Base-by-base conservation (phyloP, 23 tunicate genomes). In the Ciona savignyi region DNA sequence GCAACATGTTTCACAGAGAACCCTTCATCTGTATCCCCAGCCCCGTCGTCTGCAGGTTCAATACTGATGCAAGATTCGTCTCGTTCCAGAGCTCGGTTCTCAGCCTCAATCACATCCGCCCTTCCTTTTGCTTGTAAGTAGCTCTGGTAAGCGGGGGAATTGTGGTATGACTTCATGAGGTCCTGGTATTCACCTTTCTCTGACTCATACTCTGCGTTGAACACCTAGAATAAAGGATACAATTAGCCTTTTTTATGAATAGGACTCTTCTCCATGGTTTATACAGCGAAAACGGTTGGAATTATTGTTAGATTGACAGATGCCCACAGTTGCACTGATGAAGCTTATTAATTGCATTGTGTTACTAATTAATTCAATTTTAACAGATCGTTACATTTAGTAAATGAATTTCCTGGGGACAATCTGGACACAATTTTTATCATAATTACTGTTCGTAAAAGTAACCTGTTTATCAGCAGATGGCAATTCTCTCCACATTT, bases 401-500 rank as follows among this genome's bases (percentile, higher is more conserved):
- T 42, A 42, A 42, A 15, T 42, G 15, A 42, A 42, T 42, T 42
- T n/a, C 87, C 29, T 19, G 87, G 75, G 29, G 35, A 34, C 15
- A 42, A 15, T 42, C 9, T 42, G 15, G 15, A 42, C 56, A 42
- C 11, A 42, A 42, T 42, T 42, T 42, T 80, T 61, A 21, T 80
- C 67, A 42, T 75, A 75, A 80, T 75, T 82, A n/a, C n/a, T n/a
- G n/a, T n/a, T 42, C 9, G 15, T 15, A 42, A 42, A 6, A 42
- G 15, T 42, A 27, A 83, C 48, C 64, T 90, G 96, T 34, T 84
- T 85, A 63, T 88, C 91, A 1, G 78, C 32, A 0, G 91, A 30
- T 51, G 86, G 88, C 21, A 83, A 63, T 35, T 87, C 95, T 74
- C 93, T 78, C 99, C 99, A 95, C 96, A 83, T 84, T 80, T 95